A percentile compares a stretch with the other conserved stretches of the same genome.
Conservation (phyloP, 2,113 vertebrate species). For the Cynopterus brachyotis region DNA sequence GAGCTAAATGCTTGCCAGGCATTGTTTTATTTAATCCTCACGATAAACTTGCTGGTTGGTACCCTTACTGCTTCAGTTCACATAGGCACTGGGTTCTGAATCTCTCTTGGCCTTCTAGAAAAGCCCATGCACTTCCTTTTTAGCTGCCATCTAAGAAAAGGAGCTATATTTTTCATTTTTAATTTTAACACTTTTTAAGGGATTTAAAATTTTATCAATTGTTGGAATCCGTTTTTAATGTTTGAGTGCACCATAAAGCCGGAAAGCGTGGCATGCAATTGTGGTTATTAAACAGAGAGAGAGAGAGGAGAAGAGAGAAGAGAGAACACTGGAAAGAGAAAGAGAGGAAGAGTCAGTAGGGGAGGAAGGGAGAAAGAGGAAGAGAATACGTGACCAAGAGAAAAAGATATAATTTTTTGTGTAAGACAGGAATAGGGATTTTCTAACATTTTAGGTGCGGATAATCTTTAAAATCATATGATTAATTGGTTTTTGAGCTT, state of each 20-base stretch:
- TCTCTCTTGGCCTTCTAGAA: neutral
- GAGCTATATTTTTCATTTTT: neutral
- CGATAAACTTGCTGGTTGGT: neutral
- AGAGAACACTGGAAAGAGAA: neutral
- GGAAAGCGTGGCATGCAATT: neutral
- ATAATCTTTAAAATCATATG: conserved; percentile 32
- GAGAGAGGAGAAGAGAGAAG: neutral
- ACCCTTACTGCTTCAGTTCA: neutral
- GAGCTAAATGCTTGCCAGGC: neutral
- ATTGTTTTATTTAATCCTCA: neutral
- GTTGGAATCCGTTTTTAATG: neutral
- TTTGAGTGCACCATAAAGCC: neutral
- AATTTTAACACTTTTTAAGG: neutral
- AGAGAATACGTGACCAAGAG: neutral
- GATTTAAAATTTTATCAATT: neutral
- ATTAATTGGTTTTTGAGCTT: conserved; percentile 52
- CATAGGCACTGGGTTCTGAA: neutral
- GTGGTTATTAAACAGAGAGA: too few species aligned
- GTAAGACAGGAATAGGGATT: neutral
- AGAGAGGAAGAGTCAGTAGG: neutral
- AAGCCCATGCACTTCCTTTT: neutral
- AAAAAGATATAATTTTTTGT: neutral
- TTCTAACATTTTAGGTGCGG: conserved; percentile 12
- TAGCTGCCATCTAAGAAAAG: neutral
- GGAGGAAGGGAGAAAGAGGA: neutral